Base-by-base conservation (phyloP, 92 coral and sea anemone species). In the Actinostola sp. region DNA sequence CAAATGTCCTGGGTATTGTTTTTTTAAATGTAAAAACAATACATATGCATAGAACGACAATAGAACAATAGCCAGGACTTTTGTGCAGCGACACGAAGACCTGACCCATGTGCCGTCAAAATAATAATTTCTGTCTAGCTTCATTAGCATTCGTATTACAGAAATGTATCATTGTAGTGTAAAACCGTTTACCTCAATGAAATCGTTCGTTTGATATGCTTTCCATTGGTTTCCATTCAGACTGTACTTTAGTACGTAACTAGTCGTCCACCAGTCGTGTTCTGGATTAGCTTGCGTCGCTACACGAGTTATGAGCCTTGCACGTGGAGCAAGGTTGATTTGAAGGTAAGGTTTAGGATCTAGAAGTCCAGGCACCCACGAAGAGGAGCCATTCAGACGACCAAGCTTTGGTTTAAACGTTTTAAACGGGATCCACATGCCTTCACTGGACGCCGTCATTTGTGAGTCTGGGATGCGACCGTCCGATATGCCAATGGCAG, bases 261-360 rank as follows among this genome's bases (percentile, higher is more conserved):
- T 68, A 19, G 89, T 83, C 0, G 89, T 88, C 83, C 86, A 83
- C 93, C 93, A 88, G 50, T 65, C 78, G 46, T 88, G 78, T 41
- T 57, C 61, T 21, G 89, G 86, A 46, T 65, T 88, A 17, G 88
- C 93, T 63, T 88, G 93, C 17, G 93, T 88, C 14, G 93, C 89
- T 28, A 88, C 49, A 27, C 89, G 75, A 38, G 82, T 83, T 66
- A 88, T 75, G 3, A 80, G 83, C 64, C 76, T 83, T 20, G 57
- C 29, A 39, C 58, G 67, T 32, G 86, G 83, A 9, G 77, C 59
- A 70, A 88, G 73, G 56, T 64, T 84, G 32, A 88, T 61, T 61
- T 88, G 89, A n/a, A 88, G 43, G 78, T 80, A 88, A 0, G 93
- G 88, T 13, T 34, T 63, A 36, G n/a, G 3, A 52, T 88, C 86